Evolutionary conservation across 2,888 invertebrate genomes (phyloP).

Genomic region (Bursaphelenchus okinawaensis): DNA sequence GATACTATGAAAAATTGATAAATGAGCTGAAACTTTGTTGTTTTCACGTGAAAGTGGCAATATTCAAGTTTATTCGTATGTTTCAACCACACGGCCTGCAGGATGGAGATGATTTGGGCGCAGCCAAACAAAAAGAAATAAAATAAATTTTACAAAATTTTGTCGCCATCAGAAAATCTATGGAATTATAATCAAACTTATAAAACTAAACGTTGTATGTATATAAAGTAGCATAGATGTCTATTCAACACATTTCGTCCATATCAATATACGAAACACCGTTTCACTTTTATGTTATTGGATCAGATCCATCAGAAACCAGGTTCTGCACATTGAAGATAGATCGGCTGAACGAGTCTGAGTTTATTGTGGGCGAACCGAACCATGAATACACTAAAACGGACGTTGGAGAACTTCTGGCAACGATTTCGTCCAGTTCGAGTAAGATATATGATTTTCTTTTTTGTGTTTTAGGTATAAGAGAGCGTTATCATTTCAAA

Average conservation of each 20-base stretch:
- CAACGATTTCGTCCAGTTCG: slow-evolving; percentile 54
- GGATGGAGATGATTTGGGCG: no score
- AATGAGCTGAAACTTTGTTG: no score
- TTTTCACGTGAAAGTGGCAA: no score
- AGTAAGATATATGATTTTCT: slow-evolving; percentile 28
- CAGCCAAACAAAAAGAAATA: no score
- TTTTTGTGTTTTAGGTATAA: background rate
- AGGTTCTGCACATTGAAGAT: slow-evolving; percentile 86
- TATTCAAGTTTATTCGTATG: no score
- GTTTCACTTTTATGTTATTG: slow-evolving; percentile 82
- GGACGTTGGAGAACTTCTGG: slow-evolving; percentile 50
- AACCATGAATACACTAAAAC: slow-evolving; percentile 46
- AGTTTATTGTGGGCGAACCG: slow-evolving; percentile 49
- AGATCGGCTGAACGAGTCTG: slow-evolving; percentile 37
- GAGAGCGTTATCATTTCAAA: background rate
- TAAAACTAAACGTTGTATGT: no score
- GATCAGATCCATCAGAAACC: slow-evolving; percentile 76
- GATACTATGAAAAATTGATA: no score
- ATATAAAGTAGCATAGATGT: background rate
- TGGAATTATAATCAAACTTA: no score
- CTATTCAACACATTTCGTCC: slow-evolving; percentile 15
- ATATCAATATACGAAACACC: slow-evolving; percentile 55
- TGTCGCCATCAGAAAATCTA: no score
- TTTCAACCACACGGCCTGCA: no score
- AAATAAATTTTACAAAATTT: no score